These are phyloP conservation scores for Galerucella pusilla DNA, from an alignment of 2,888 invertebrate species.

Conservation along the genomic window DNA sequence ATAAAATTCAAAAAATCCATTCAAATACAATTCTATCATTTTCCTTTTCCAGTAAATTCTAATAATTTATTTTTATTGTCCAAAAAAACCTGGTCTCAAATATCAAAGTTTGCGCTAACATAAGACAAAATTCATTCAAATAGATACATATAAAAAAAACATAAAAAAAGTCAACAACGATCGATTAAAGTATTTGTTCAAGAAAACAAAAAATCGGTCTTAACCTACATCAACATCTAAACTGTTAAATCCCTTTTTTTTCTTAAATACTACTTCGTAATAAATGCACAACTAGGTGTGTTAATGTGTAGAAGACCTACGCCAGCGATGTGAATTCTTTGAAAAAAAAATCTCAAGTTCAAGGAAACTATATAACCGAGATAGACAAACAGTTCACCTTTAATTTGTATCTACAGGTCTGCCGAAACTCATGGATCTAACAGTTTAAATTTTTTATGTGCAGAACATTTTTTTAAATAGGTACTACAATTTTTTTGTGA, in stretches of 20 bases:
- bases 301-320: conserved; percentile 1
- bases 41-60: too few relatives aligned
- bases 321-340: not conserved
- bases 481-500: too few relatives aligned
- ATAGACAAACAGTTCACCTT: not conserved
- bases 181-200: not conserved
- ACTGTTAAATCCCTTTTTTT: conserved; percentile 17
- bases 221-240: conserved; percentile 18
- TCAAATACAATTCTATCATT: too few relatives aligned
- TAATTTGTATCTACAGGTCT: not conserved
- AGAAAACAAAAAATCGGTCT: not conserved
- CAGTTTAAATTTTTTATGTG: too few relatives aligned
- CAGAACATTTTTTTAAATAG: too few relatives aligned
- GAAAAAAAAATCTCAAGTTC: not conserved
- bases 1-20: too few relatives aligned
- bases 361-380: not conserved
- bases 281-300: conserved; percentile 2
- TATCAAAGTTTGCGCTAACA: too few relatives aligned
- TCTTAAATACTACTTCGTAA: not conserved
- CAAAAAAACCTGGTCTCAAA: too few relatives aligned
- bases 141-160: too few relatives aligned
- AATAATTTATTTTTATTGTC: too few relatives aligned
- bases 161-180: not conserved
- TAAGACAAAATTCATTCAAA: not conserved
- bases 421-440: too few relatives aligned